Evolutionary conservation across 2,888 invertebrate genomes (phyloP).

Genomic region (Drosophila borealis): DNA sequence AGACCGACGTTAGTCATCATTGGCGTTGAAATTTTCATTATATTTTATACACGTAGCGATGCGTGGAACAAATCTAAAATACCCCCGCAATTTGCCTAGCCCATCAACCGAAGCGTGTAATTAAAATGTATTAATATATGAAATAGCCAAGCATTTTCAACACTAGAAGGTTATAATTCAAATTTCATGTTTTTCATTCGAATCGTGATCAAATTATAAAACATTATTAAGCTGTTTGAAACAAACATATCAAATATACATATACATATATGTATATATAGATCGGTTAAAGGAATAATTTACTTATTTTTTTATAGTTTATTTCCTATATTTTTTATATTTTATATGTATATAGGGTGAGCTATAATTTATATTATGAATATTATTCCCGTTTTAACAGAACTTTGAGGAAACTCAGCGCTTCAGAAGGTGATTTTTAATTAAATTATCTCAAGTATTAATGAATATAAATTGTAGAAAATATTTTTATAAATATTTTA

Average conservation of each 20-base stretch:
- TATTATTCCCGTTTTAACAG: too few relatives aligned
- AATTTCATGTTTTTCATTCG: constrained; percentile 2
- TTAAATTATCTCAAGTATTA: too few relatives aligned
- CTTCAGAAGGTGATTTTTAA: too few relatives aligned
- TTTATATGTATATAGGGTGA: too few relatives aligned
- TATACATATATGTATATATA: neutral
- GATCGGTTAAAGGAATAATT: neutral
- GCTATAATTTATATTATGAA: too few relatives aligned
- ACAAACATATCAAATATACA: neutral
- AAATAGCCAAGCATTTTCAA: constrained; percentile 27
- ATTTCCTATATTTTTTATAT: too few relatives aligned
- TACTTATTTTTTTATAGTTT: neutral
- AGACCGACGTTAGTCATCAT: constrained; percentile 62
- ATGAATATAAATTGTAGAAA: too few relatives aligned
- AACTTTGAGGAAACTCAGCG: too few relatives aligned
- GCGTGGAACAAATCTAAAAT: constrained; percentile 75
- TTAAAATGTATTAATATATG: constrained; percentile 73
- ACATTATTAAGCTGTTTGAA: neutral
- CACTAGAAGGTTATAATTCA: constrained; percentile 17
- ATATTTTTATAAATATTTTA: neutral
- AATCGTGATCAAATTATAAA: too few relatives aligned
- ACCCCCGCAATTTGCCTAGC: constrained; percentile 48
- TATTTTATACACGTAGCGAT: constrained; percentile 79
- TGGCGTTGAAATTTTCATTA: constrained; percentile 79
- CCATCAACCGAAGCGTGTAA: constrained; percentile 70